A percentile compares a stretch with the other conserved stretches of the same genome.
Conservation (phyloP, 2,113 vertebrate species). For the Hippocampus guttulatus region DNA sequence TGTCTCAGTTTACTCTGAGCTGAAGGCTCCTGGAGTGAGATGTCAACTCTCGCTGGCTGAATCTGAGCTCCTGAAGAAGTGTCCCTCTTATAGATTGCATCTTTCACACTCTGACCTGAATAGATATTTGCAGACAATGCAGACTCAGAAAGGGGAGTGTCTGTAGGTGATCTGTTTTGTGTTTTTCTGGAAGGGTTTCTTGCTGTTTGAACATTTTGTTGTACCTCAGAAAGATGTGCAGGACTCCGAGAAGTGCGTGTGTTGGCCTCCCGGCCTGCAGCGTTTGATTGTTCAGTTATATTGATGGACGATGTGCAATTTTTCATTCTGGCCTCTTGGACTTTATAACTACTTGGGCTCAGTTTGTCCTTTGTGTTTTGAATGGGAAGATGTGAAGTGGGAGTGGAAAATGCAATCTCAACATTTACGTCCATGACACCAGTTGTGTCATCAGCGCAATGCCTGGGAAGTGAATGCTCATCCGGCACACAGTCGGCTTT, state of each 20-base stretch:
- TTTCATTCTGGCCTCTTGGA: conserved; percentile 28
- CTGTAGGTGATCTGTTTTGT: conserved; percentile 39
- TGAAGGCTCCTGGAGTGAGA: conserved; percentile 52
- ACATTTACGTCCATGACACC: conserved; percentile 3
- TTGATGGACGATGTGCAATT: conserved; percentile 25
- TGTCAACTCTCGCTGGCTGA: conserved; percentile 28
- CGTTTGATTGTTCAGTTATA: conserved; percentile 34
- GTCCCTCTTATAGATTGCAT: conserved; percentile 27
- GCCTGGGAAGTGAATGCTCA: conserved; percentile 19
- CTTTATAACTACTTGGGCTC: conserved; percentile 22
- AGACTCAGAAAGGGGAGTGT: conserved; percentile 29
- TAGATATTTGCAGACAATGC: conserved; percentile 30
- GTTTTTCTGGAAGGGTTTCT: conserved; percentile 41
- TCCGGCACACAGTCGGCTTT: conserved; percentile 16
- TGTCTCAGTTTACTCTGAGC: conserved; percentile 40
- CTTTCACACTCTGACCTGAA: conserved; percentile 24
- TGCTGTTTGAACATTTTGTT: conserved; percentile 36
- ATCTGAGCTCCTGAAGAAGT: conserved; percentile 35
- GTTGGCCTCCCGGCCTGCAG: conserved; percentile 21
- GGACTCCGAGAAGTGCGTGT: conserved; percentile 23
- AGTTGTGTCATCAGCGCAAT: conserved; percentile 20
- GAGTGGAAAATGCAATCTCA: conserved; percentile 12
- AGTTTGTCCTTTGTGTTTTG: conserved; percentile 22
- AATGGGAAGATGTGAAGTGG: conserved; percentile 22
- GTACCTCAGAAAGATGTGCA: conserved; percentile 32